These are phyloP conservation scores for Prionchulus punctatus DNA, from an alignment of 2,888 invertebrate species.

Conservation along the genomic window DNA sequence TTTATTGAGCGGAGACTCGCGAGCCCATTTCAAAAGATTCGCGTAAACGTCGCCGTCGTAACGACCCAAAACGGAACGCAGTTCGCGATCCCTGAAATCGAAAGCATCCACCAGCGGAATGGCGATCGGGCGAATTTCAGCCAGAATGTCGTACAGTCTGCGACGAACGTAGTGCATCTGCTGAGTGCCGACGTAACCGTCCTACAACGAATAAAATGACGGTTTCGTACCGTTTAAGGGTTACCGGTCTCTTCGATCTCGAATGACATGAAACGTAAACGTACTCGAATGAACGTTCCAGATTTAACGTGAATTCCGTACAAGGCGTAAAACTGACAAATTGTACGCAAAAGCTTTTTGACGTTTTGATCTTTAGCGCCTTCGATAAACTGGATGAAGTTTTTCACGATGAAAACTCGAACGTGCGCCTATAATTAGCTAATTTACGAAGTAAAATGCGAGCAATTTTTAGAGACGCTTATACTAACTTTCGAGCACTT, in stretches of 20 bases:
- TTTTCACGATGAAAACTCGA: slow-evolving; percentile 57
- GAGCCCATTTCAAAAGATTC: slow-evolving; percentile 36
- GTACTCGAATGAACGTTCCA: slow-evolving; percentile 63
- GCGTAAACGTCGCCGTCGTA: slow-evolving; percentile 39
- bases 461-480: no score
- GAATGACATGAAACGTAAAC: not conserved
- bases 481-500: slow-evolving; percentile 71
- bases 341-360: slow-evolving; percentile 47
- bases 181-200: slow-evolving; percentile 18
- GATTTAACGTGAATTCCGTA: slow-evolving; percentile 55
- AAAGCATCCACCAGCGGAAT: slow-evolving; percentile 80
- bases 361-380: slow-evolving; percentile 46
- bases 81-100: slow-evolving; percentile 43
- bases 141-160: slow-evolving; percentile 36
- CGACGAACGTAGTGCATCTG: slow-evolving; percentile 18
- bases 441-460: no score
- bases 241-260: not conserved
- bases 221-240: not conserved
- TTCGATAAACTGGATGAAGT: slow-evolving; percentile 38
- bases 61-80: slow-evolving; percentile 33
- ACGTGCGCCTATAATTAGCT: no score
- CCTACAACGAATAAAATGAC: slow-evolving; percentile 14
- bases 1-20: slow-evolving; percentile 34
- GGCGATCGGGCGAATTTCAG: slow-evolving; percentile 62
- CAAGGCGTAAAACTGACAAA: slow-evolving; percentile 61